Evolutionary conservation across 1,140 invertebrate genomes (phyloP).

Genomic region (Brachionus paranguensis): DNA sequence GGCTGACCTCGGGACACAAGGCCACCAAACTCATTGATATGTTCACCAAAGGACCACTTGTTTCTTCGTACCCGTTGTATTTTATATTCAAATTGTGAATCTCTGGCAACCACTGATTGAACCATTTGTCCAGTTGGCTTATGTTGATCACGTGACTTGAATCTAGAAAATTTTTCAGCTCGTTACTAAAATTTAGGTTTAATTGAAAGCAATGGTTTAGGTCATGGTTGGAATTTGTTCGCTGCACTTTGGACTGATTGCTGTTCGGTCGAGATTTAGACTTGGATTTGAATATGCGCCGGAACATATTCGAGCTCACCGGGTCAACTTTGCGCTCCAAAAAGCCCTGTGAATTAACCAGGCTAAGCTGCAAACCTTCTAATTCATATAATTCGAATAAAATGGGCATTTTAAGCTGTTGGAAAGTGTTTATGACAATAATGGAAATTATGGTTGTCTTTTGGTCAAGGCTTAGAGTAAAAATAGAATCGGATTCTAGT

Average conservation of each 20-base stretch:
- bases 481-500: not conserved
- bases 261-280: slow-evolving; percentile 2
- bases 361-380: not conserved
- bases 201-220: not conserved
- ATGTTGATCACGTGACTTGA: not conserved
- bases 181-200: not conserved
- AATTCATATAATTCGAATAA: not conserved
- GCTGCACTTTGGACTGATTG: not conserved
- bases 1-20: not conserved
- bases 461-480: not conserved
- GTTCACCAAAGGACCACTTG: not conserved
- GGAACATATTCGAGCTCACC: not conserved
- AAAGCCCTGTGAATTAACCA: not conserved
- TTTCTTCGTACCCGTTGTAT: not conserved
- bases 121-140: not conserved
- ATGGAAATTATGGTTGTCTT: not conserved
- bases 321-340: not conserved
- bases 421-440: not conserved
- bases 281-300: slow-evolving; percentile 12
- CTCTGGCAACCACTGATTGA: not conserved
- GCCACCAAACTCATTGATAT: not conserved
- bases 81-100: not conserved
- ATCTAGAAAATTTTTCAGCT: not conserved
- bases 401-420: not conserved
- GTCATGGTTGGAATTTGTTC: not conserved